phyloP scores from a whole-genome alignment of 2,888 invertebrate genomes.

The Acanthosepion pharaonis region DNA sequence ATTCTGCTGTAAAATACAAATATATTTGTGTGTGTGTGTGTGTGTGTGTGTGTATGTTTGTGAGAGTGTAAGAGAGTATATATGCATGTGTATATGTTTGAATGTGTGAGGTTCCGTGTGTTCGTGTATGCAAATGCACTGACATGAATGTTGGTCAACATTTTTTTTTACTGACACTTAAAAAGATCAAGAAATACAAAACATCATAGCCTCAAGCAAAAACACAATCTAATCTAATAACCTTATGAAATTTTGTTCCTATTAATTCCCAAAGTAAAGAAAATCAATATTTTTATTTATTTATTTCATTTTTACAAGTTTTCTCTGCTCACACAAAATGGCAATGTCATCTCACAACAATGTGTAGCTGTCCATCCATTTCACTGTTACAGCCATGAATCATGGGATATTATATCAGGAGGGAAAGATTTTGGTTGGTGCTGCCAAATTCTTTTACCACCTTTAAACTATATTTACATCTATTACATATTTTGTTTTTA shows the following conservation, averaged over 20 bases:
- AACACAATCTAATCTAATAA: neutral
- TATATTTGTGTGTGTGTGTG: too few relatives aligned
- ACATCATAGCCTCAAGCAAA: neutral
- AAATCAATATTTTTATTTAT: slow-evolving; percentile 16
- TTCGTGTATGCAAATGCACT: neutral
- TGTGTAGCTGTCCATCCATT: neutral
- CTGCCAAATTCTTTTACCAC: too few relatives aligned
- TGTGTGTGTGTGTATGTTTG: too few relatives aligned
- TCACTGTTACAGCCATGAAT: neutral
- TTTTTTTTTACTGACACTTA: neutral
- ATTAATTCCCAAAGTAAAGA: neutral
- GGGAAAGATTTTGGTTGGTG: too few relatives aligned
- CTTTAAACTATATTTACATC: neutral
- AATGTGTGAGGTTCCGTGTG: neutral
- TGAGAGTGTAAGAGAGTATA: too few relatives aligned
- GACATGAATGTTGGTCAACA: neutral
- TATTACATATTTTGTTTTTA: neutral
- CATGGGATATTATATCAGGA: too few relatives aligned
- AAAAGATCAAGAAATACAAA: neutral
- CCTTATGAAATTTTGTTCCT: slow-evolving; percentile 18
- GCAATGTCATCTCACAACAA: neutral
- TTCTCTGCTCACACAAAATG: neutral
- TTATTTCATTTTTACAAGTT: neutral
- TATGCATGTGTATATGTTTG: neutral
- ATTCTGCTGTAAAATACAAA: too few relatives aligned